Evolutionary conservation across 2,888 invertebrate genomes (phyloP).

Genomic region (Andricus curvator): DNA sequence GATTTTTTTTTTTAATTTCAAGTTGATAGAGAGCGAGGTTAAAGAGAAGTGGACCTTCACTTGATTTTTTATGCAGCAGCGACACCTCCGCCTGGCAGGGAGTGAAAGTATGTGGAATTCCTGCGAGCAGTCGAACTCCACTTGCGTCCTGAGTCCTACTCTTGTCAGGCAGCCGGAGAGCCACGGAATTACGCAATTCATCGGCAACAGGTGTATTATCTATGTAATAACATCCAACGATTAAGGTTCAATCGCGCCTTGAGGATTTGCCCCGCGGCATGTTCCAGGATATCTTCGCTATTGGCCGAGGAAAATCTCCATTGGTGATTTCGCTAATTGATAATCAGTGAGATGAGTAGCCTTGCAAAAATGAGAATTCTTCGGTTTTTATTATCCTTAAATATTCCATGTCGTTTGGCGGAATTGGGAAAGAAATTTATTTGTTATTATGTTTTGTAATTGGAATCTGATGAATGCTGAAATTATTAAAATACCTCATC

Average conservation of each 20-base stretch:
- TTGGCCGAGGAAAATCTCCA: neutral
- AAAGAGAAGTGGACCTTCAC: constrained; percentile 44
- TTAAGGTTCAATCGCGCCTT: constrained; percentile 25
- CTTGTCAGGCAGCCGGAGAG: constrained; percentile 36
- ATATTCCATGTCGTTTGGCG: neutral
- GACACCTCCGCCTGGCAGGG: constrained; percentile 59
- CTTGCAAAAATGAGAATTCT: neutral
- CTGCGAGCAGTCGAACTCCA: constrained; percentile 60
- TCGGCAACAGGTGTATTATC: constrained; percentile 63
- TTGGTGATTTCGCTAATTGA: neutral
- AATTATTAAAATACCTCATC: too few species aligned
- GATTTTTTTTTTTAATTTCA: neutral
- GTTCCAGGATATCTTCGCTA: neutral
- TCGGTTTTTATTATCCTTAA: neutral
- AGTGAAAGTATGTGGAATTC: constrained; percentile 75
- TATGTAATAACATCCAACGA: constrained; percentile 50
- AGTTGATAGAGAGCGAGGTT: constrained; percentile 37
- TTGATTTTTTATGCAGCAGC: constrained; percentile 50
- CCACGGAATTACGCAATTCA: constrained; percentile 57
- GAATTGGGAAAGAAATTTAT: neutral
- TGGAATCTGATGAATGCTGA: neutral
- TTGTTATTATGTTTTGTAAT: neutral
- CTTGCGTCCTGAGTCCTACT: constrained; percentile 58
- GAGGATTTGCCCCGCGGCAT: neutral
- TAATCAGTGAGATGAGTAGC: neutral